Evolutionary conservation across 2,797 vertebrate genomes (phyloP).

Genomic region (Intellagama lesueurii): DNA sequence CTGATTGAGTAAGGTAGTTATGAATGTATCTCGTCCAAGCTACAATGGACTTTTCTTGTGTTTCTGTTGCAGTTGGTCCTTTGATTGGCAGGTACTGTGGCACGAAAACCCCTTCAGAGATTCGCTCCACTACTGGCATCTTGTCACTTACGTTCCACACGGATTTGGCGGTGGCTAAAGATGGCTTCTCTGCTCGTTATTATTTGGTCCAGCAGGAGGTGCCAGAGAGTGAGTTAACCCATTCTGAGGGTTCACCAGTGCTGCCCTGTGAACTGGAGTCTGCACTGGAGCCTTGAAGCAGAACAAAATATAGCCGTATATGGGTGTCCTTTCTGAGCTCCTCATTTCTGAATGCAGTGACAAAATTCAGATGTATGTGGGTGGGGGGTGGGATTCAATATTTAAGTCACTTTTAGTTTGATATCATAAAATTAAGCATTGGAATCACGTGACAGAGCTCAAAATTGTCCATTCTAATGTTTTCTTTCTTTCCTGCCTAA

Average conservation of each 20-base stretch:
- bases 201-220: conserved; percentile 91
- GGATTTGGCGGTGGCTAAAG: conserved; percentile 97
- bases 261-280: background rate
- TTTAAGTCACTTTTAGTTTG: background rate
- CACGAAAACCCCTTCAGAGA: conserved; percentile 91
- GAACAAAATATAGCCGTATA: background rate
- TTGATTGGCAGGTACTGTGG: conserved; percentile 98
- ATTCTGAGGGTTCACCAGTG: background rate
- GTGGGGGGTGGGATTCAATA: background rate
- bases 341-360: background rate
- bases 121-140: conserved; percentile 92
- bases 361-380: background rate
- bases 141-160: conserved; percentile 97
- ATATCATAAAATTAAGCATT: background rate
- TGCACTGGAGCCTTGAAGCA: background rate
- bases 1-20: background rate
- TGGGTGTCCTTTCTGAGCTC: background rate
- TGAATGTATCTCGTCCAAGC: background rate
- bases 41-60: conserved; percentile 26
- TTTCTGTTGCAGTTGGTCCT: conserved; percentile 87
- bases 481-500: background rate
- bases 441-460: background rate
- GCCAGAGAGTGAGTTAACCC: conserved; percentile 87
- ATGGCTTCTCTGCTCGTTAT: conserved; percentile 93
- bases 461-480: background rate